Percentiles rank a stretch among this genome's conserved stretches.
These are phyloP conservation scores for Vimba vimba DNA, from an alignment of 2,113 vertebrate species.

Conservation along the genomic window DNA sequence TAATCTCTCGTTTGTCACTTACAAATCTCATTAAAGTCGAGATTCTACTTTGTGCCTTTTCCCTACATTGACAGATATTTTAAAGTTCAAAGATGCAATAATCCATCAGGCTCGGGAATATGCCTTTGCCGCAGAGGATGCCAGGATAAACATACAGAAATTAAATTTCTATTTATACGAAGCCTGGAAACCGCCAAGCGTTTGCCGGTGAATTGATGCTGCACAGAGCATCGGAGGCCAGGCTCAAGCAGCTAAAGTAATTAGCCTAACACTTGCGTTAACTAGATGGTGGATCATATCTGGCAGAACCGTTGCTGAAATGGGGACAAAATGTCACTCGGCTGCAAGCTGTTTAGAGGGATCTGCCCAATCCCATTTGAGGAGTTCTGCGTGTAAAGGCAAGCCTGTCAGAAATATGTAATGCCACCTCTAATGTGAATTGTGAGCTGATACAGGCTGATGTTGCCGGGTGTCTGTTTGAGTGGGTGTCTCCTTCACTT, in stretches of 20 bases:
- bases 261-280: slow-evolving; percentile 58
- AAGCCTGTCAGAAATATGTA: slow-evolving; percentile 38
- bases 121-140: slow-evolving; percentile 75
- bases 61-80: slow-evolving; percentile 74
- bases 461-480: slow-evolving; percentile 36
- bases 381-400: slow-evolving; percentile 45
- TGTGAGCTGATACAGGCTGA: slow-evolving; percentile 29
- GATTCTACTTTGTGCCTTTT: slow-evolving; percentile 60
- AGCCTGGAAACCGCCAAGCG: slow-evolving; percentile 68
- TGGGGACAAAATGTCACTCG: slow-evolving; percentile 59
- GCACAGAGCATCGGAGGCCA: slow-evolving; percentile 61
- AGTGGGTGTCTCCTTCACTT: slow-evolving; percentile 34
- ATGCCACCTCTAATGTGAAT: slow-evolving; percentile 33
- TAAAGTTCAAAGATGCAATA: slow-evolving; percentile 77
- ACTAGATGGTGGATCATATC: slow-evolving; percentile 62
- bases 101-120: slow-evolving; percentile 70
- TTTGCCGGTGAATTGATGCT: slow-evolving; percentile 72
- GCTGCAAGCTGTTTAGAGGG: slow-evolving; percentile 61
- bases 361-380: slow-evolving; percentile 54
- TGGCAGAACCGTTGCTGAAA: slow-evolving; percentile 57
- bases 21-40: slow-evolving; percentile 72
- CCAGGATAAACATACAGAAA: slow-evolving; percentile 81
- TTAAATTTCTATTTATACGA: slow-evolving; percentile 85
- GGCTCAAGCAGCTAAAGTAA: slow-evolving; percentile 61
- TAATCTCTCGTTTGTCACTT: slow-evolving; percentile 62